A percentile compares a stretch with the other conserved stretches of the same genome.
phyloP scores from a whole-genome alignment of 2,888 invertebrate genomes.

The Chirona hameri region DNA sequence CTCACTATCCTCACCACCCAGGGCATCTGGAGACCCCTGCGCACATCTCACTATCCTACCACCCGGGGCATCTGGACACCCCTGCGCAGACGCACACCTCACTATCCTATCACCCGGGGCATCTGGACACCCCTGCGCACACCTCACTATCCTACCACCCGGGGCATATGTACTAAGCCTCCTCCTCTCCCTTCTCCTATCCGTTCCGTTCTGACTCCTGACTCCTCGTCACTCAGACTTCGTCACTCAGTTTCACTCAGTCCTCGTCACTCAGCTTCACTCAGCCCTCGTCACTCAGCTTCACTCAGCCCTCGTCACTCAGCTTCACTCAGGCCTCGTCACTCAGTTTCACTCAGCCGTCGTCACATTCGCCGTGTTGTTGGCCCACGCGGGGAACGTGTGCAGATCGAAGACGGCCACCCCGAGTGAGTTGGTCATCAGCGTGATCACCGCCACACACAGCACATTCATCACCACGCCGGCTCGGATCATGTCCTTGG shows the following conservation, averaged over 20 bases:
- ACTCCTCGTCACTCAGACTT: background rate
- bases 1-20: too few relatives aligned
- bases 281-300: background rate
- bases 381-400: slow-evolving; percentile 44
- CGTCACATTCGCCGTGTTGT: slow-evolving; percentile 24
- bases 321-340: background rate
- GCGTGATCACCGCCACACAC: slow-evolving; percentile 46
- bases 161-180: background rate
- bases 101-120: too few relatives aligned
- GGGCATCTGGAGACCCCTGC: too few relatives aligned
- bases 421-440: slow-evolving; percentile 47
- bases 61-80: too few relatives aligned
- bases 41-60: too few relatives aligned
- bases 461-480: slow-evolving; percentile 49
- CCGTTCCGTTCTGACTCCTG: background rate
- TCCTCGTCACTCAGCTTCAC: background rate
- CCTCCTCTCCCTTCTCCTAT: background rate
- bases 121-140: too few relatives aligned
- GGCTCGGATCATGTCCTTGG: slow-evolving; percentile 43
- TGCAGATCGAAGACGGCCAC: slow-evolving; percentile 45
- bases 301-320: background rate
- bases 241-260: background rate
- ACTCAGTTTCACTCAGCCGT: background rate
- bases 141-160: too few relatives aligned
- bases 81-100: too few relatives aligned